These are phyloP conservation scores for Anguilla megastoma DNA, from an alignment of 2,797 vertebrate genomes.

Conservation along the genomic window DNA sequence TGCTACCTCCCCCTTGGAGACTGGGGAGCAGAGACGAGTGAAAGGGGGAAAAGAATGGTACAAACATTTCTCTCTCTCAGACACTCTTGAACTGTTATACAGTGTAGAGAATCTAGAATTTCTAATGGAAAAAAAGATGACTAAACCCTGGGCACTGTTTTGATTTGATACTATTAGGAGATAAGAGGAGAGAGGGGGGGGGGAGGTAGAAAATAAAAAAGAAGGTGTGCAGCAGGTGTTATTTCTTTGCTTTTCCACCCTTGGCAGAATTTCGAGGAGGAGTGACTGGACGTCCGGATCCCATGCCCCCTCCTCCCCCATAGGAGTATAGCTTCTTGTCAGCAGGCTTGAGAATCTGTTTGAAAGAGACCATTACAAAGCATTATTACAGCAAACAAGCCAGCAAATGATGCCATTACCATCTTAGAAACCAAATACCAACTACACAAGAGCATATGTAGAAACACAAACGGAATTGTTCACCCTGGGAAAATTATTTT, in stretches of 20 bases:
- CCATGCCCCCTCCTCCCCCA: constrained; percentile 65
- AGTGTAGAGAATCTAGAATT: constrained; percentile 74
- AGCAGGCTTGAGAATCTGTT: constrained; percentile 79
- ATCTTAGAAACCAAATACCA: not conserved
- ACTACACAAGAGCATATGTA: not conserved
- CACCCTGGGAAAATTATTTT: not conserved
- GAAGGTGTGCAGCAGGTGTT: constrained; percentile 54
- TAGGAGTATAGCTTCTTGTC: constrained; percentile 78
- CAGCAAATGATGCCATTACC: not conserved
- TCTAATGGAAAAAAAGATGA: constrained; percentile 57
- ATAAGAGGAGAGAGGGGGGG: constrained; percentile 70
- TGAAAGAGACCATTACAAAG: not conserved
- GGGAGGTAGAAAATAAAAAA: constrained; percentile 70
- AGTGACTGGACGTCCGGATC: constrained; percentile 73
- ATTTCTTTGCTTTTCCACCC: constrained; percentile 77
- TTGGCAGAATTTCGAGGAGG: constrained; percentile 71
- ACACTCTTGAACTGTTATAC: constrained; percentile 48
- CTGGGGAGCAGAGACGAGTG: no score
- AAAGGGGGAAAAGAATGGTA: not conserved
- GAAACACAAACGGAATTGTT: not conserved
- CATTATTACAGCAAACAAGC: not conserved
- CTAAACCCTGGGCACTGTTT: constrained; percentile 74
- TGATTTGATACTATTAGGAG: constrained; percentile 75
- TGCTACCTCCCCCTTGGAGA: not conserved
- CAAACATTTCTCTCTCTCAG: constrained; percentile 63